Evolutionary conservation across 2,797 vertebrate species (phyloP), one percentile per base, ranked within the genome.

Genomic region (Cynodonichthys magdalenae): DNA sequence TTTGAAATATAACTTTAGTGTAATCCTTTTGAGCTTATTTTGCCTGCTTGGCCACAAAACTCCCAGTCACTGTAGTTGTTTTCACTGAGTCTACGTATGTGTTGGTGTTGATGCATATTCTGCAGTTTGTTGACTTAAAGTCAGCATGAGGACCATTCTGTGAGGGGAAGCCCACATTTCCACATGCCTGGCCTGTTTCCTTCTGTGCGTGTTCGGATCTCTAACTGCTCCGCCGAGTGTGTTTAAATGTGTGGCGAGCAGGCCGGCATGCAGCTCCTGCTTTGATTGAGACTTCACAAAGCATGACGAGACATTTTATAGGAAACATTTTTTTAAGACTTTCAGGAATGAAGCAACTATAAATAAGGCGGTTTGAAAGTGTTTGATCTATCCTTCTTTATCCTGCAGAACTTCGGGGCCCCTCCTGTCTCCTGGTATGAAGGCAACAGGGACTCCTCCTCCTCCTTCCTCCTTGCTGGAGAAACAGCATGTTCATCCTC

Each of bases 361-460:
- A 46, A 47, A 45, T 27, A 0, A 0, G 57, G 50, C 64, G n/a
- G 8, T 53, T 54, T 63, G 5, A 52, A 15, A 56, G 28, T 19
- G 20, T 69, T 36, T 72, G 31, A 63, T 20, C 54, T 27, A 14
- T 28, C 42, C 27, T 19, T 5, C 29, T 4, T 28, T 54, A 3
- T 72, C 47, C 61, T 53, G 49, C 89, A 99, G 96, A 85, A 87
- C 95, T 73, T 91, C 93, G 6, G 90, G 92, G 34, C 85, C 92
- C 63, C 87, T 96, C 62, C 87, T 97, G 69, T 92, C 95, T 54
- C 93, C 96, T 1, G 92, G 95, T 71, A 92, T 96, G 91, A 97
- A 98, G 86, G 92, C 92, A 14, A 81, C 94, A 0, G 92, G 92
- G 49, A 93, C 95, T 7, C 92, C 95, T 15, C 81, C 92, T 20